Base-by-base conservation (phyloP, 1,140 invertebrate species). In the Cheumatopsyche charites region DNA sequence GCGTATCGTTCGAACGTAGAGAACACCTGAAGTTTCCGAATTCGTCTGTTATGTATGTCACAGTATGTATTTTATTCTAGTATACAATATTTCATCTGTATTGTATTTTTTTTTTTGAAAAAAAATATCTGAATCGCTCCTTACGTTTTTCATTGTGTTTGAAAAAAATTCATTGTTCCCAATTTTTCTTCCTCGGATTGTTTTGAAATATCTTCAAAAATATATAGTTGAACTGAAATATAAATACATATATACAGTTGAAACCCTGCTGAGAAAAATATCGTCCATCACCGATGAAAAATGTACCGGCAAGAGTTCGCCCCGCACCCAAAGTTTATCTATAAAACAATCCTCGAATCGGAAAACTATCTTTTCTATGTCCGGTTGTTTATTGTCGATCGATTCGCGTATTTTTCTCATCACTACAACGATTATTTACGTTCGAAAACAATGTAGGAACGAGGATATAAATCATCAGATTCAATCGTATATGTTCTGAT, bases 271-370 rank as follows among this genome's bases (percentile, higher is more conserved):
- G 47, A 13, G 25, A 62, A 62, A 21, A 41, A 41, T 21, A 62
- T 62, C 58, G 29, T 62, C n/a, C 58, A 62, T 62, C 58, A 62
- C 58, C 25, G 58, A 62, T 62, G 58, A 62, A 62, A 62, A 62
- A 62, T 62, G 58, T 62, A 52, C 19, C 58, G 29, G 29, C 29
- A 62, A 26, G 29, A 15, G 15, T 62, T 49, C 19, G 47, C 13
- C 19, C n/a, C 47, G 19, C 7, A 15, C 23, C 58, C 15, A 62
- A 62, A 62, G 58, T 62, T 62, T 62, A 25, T 62, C 58, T 41
- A 26, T 52, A 52, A 52, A 52, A 52, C 47, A 52, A 52, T 52
- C 58, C 23, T 21, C 47, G 47, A n/a, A 62, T 21, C 25, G 58
- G 58, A 26, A 25, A 62, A 25, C 19, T 29, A 62, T 41, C 58